A percentile compares a stretch with the other conserved stretches of the same genome.
Evolutionary conservation across 2,888 invertebrate genomes (phyloP).

Genomic region (Diachrysia chrysitis): DNA sequence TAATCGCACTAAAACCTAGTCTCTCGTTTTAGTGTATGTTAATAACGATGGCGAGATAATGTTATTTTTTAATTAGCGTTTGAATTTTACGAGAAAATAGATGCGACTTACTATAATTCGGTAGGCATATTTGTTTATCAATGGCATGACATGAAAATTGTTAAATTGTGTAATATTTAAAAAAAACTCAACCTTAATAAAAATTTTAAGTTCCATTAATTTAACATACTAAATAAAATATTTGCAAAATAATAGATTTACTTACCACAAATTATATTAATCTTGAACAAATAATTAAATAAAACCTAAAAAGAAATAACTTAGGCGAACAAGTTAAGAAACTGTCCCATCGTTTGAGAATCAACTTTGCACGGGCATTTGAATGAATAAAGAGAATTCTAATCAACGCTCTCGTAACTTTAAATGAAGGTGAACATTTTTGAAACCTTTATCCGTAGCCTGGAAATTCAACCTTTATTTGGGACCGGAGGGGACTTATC

Average conservation of each 20-base stretch:
- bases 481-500: conserved; percentile 80
- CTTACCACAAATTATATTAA: not conserved
- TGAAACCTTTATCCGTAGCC: conserved; percentile 73
- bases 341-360: conserved; percentile 56
- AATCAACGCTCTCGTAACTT: conserved; percentile 76
- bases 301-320: conserved; percentile 22
- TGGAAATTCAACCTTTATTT: conserved; percentile 78
- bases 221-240: not conserved
- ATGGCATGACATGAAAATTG: no score
- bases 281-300: not conserved
- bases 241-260: not conserved
- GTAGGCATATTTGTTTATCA: no score
- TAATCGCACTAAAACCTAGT: not conserved
- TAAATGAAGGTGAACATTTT: conserved; percentile 80
- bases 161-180: no score
- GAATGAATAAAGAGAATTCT: conserved; percentile 72
- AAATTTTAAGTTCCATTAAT: no score
- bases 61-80: not conserved
- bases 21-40: no score
- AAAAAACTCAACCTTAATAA: no score
- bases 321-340: conserved; percentile 41
- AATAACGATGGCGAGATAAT: no score
- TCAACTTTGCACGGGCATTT: conserved; percentile 65
- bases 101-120: no score
- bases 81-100: not conserved